phyloP scores from a whole-genome alignment of 2,113 vertebrate species.

The Melanerpes aurifrons region DNA sequence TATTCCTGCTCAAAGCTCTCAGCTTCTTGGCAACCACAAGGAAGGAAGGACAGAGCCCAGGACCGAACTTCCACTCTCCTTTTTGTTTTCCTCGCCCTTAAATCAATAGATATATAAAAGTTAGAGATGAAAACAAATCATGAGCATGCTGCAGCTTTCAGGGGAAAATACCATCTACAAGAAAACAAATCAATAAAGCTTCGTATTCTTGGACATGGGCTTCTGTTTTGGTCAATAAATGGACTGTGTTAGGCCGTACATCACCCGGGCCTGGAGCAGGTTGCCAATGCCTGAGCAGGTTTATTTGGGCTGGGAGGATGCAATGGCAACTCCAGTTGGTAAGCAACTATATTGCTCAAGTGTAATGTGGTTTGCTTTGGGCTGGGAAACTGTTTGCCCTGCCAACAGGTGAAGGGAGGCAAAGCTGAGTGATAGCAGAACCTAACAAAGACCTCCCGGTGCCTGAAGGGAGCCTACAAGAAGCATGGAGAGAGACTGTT shows the following conservation, averaged over 20 bases:
- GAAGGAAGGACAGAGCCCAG: conserved; percentile 28
- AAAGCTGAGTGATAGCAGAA: background rate
- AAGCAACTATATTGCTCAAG: background rate
- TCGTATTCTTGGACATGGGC: conserved; percentile 37
- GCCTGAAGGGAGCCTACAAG: no score
- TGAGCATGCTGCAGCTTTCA: conserved; percentile 31
- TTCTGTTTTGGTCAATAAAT: conserved; percentile 67
- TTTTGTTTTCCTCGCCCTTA: background rate
- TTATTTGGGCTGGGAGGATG: background rate
- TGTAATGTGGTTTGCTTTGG: background rate
- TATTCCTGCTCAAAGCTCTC: conserved; percentile 9
- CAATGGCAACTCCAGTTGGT: background rate
- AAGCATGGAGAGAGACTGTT: no score
- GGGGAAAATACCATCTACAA: conserved; percentile 36
- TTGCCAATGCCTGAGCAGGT: background rate
- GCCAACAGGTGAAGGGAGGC: background rate
- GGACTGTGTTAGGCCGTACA: background rate
- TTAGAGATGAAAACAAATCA: conserved; percentile 65
- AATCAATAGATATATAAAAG: conserved; percentile 58
- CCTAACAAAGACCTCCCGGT: no score
- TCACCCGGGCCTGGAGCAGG: conserved; percentile 27
- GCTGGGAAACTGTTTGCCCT: background rate
- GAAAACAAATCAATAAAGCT: conserved; percentile 74
- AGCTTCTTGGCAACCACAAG: conserved; percentile 5
- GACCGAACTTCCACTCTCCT: conserved; percentile 32